A percentile compares a stretch with the other conserved stretches of the same genome.
phyloP scores from a whole-genome alignment of 1,140 invertebrate genomes.

The Schlechtendalia chinensis region DNA sequence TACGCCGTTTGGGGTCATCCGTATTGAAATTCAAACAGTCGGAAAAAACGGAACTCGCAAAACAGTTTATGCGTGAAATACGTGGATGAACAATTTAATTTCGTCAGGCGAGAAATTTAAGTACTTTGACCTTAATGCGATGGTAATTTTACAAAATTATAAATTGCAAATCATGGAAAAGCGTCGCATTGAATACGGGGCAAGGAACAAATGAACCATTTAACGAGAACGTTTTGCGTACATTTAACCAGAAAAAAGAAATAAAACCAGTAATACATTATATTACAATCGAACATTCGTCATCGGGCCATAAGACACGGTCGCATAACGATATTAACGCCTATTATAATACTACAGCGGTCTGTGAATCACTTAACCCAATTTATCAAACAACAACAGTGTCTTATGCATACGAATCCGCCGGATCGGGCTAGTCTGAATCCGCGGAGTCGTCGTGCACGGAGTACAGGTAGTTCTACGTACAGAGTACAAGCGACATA shows the following conservation, averaged over 20 bases:
- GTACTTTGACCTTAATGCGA: constrained; percentile 20
- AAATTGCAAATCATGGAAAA: background rate
- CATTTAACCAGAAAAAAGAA: background rate
- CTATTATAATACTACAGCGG: too few species aligned
- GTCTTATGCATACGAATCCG: background rate
- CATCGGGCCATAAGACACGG: background rate
- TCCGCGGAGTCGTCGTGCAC: background rate
- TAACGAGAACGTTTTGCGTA: background rate
- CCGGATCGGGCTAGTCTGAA: background rate
- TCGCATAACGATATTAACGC: background rate
- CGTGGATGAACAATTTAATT: too few species aligned
- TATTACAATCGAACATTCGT: background rate
- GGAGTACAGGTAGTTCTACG: too few species aligned
- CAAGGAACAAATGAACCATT: background rate
- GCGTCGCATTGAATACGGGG: background rate
- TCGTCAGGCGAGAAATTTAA: too few species aligned
- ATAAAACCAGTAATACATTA: background rate
- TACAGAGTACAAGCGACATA: background rate
- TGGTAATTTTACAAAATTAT: background rate
- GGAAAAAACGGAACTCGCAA: too few species aligned
- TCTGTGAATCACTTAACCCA: constrained; percentile 7
- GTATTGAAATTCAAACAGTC: too few species aligned
- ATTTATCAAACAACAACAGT: background rate
- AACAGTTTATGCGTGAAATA: too few species aligned
- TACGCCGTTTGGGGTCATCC: too few species aligned